These are phyloP conservation scores for Tragelaphus strepsiceros DNA, from an alignment of 2,113 vertebrate species.

Conservation along the genomic window DNA sequence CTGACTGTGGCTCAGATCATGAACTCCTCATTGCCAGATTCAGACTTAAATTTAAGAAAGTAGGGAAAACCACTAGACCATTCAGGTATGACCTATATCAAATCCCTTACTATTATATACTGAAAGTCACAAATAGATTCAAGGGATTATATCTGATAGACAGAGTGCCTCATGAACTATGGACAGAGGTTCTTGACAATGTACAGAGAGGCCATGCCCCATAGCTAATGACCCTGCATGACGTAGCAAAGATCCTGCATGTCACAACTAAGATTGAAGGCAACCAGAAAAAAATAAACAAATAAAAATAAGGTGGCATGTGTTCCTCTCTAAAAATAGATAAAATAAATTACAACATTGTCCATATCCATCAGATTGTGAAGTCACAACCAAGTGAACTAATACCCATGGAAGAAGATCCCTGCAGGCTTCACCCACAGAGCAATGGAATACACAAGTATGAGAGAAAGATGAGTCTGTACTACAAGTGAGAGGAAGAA, in stretches of 20 bases:
- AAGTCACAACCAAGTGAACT: not conserved
- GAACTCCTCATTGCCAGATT: not conserved
- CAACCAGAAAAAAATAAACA: not conserved
- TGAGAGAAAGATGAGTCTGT: not conserved
- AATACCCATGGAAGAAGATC: not conserved
- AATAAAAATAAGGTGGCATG: not conserved
- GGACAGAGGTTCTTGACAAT: not conserved
- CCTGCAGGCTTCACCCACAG: accelerated
- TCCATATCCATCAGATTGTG: not conserved
- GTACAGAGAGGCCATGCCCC: not conserved
- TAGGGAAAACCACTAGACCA: not conserved
- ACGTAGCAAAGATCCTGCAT: not conserved
- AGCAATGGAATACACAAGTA: not conserved
- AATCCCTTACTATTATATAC: accelerated
- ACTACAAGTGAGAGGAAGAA: not conserved
- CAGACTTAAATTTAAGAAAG: not conserved
- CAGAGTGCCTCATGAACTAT: not conserved
- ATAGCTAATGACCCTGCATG: not conserved
- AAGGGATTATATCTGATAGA: not conserved
- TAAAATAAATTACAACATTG: not conserved
- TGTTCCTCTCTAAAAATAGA: not conserved
- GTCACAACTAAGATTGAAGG: not conserved
- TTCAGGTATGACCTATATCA: not conserved
- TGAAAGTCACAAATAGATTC: not conserved
- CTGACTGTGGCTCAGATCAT: not conserved